phyloP scores from a whole-genome alignment of 1,140 invertebrate species.

The Cataglyphis hispanica region DNA sequence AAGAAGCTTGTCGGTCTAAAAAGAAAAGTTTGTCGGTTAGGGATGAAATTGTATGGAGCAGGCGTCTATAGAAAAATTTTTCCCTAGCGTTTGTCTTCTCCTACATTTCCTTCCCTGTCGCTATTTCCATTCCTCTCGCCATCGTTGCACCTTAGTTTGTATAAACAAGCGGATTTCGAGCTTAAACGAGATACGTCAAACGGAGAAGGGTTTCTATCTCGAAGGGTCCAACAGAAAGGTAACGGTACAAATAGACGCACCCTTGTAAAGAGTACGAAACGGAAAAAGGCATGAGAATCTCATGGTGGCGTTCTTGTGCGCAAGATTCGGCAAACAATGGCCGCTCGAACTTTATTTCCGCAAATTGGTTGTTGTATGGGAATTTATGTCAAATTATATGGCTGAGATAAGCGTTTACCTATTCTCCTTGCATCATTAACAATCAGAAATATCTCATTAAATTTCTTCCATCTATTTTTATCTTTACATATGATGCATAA shows the following conservation, averaged over 20 bases:
- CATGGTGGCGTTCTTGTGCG: slow-evolving; percentile 45
- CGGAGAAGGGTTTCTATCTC: slow-evolving; percentile 56
- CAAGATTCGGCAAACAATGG: slow-evolving; percentile 60
- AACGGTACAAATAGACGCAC: slow-evolving; percentile 9
- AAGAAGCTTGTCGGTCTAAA: slow-evolving; percentile 78
- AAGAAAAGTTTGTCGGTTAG: slow-evolving; percentile 79
- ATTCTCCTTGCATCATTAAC: background rate
- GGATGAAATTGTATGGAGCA: slow-evolving; percentile 75
- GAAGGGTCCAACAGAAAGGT: slow-evolving; percentile 62
- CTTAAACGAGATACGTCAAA: slow-evolving; percentile 77
- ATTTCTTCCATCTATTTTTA: slow-evolving; percentile 6
- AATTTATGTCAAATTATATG: slow-evolving; percentile 9
- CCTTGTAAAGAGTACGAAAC: slow-evolving; percentile 27
- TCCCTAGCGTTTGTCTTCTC: slow-evolving; percentile 59
- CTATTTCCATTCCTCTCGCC: slow-evolving; percentile 20
- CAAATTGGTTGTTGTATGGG: slow-evolving; percentile 59
- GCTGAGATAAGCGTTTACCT: background rate
- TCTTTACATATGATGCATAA: background rate
- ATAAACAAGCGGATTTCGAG: slow-evolving; percentile 80
- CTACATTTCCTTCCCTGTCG: background rate
- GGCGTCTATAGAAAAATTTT: slow-evolving; percentile 73
- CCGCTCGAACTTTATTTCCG: slow-evolving; percentile 65
- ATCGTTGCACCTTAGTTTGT: slow-evolving; percentile 73
- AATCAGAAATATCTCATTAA: background rate
- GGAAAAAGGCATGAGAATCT: slow-evolving; percentile 22